Evolutionary conservation across 2,113 vertebrate species (phyloP).

Genomic region (Geothlypis trichas): DNA sequence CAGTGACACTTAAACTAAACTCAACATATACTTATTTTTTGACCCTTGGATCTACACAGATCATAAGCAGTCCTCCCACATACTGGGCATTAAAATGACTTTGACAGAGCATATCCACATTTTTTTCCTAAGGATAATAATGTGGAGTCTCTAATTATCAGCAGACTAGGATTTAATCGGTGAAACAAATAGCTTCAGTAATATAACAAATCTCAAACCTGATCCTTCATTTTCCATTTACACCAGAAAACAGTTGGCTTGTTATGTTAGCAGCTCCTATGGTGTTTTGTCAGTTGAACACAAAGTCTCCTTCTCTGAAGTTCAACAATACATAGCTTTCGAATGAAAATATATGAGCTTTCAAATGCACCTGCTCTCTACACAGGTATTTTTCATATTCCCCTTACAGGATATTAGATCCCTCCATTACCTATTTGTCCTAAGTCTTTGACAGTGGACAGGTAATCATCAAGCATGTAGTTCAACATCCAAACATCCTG

Average conservation of each 20-base stretch:
- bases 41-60: neutral
- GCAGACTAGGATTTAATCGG: neutral
- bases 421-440: neutral
- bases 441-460: neutral
- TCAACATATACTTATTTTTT: neutral
- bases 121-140: neutral
- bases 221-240: neutral
- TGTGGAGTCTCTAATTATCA: neutral
- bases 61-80: neutral
- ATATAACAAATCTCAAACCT: neutral
- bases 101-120: neutral
- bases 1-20: neutral
- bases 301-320: neutral
- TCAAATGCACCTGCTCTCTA: neutral
- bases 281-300: neutral
- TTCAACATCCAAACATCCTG: neutral
- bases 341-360: neutral
- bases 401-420: neutral
- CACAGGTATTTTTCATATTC: fast-evolving
- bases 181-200: neutral
- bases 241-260: neutral
- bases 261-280: neutral
- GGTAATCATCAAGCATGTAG: neutral
- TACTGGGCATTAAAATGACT: neutral
- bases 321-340: neutral